phyloP scores from a whole-genome alignment of 2,888 invertebrate genomes.

The Gryllus longicercus region DNA sequence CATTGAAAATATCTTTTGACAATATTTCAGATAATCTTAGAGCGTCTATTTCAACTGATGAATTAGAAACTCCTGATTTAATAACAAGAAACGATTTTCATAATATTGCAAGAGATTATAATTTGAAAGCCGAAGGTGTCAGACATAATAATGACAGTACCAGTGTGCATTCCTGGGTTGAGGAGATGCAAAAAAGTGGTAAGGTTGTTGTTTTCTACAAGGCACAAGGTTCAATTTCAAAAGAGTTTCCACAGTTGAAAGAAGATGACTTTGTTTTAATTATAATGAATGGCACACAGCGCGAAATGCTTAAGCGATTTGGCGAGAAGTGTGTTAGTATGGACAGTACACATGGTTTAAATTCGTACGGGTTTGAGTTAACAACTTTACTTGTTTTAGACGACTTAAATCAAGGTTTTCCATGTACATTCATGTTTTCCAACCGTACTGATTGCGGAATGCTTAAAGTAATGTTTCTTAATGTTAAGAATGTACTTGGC shows the following conservation, averaged over 20 bases:
- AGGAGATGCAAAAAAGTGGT: background rate
- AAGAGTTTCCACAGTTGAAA: no score
- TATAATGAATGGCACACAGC: no score
- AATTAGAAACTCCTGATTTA: background rate
- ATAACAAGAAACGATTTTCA: background rate
- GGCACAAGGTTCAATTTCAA: no score
- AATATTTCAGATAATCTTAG: background rate
- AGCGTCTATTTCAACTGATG: background rate
- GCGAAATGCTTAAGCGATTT: no score
- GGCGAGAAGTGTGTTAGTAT: no score
- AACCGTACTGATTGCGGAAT: conserved; percentile 18
- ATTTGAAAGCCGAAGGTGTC: background rate
- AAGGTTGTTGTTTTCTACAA: background rate
- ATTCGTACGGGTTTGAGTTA: no score
- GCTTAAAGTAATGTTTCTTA: background rate
- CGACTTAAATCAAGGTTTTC: conserved; percentile 35
- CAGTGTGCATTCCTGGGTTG: background rate
- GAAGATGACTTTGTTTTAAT: no score
- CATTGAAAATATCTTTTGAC: background rate
- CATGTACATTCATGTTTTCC: conserved; percentile 18
- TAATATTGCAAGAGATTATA: background rate
- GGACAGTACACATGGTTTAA: no score
- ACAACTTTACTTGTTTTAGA: no score
- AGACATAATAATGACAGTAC: background rate
- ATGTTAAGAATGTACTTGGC: background rate